Base-by-base conservation (phyloP, 2,113 vertebrate genomes). In the Cricetomys ansorgei region DNA sequence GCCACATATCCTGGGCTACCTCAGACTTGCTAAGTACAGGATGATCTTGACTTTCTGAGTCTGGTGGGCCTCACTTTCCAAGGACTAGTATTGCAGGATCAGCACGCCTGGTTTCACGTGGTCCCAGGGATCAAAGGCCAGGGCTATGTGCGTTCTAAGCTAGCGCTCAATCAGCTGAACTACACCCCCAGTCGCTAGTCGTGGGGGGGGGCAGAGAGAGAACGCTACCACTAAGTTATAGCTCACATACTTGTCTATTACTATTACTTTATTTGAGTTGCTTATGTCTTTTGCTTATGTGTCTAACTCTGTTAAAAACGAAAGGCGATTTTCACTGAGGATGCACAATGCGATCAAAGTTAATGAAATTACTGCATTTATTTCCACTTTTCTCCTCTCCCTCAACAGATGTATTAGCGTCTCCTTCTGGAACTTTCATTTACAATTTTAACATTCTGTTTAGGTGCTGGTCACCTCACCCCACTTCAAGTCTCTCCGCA, bases 351-450 rank as follows among this genome's bases (percentile, higher is more conserved):
- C 77, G 45, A 37, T 55, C n/a, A 5, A 81, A 77, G 81, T 83
- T 57, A 83, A 92, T 95, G 43, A 77, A 96, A 77, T 76, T 67
- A 72, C 64, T 95, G 31, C 64, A 27, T n/a, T 65, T 75, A 59
- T 73, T 76, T 37, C 19, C 34, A 87, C 69, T 84, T 84, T n/a
- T 81, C 76, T 76, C 13, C 4, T 5, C 7, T 17, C 45, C 31
- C 69, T 65, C 50, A 31, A 83, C 25, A 73, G 85, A 17, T 81
- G 62, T n/a, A 57, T 95, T 92, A 81, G 72, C 43, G 6, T 57
- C 94, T 94, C 83, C 64, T 81, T 69, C 76, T 59, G 64, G 77
- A 89, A 92, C 91, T 89, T 96, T 72, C 75, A 94, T 80, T 95
- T 95, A 76, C 50, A 88, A 57, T 93, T 96, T 92, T 62, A 94